A percentile compares a stretch with the other conserved stretches of the same genome.
phyloP scores from a whole-genome alignment of 2,113 vertebrate species.

The Camelus dromedarius region DNA sequence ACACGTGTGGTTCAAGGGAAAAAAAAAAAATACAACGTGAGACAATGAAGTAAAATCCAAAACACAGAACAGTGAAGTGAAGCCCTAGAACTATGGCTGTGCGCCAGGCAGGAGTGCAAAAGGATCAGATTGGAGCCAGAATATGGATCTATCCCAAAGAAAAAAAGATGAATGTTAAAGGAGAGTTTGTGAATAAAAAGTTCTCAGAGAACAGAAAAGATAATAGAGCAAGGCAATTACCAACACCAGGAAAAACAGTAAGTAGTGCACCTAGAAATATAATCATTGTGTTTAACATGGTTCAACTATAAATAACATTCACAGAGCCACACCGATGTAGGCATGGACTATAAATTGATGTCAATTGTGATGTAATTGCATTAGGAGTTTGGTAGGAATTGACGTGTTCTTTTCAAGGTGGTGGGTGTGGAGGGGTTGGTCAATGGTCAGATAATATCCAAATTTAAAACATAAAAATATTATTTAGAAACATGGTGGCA shows the following conservation, averaged over 20 bases:
- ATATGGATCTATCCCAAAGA: not conserved
- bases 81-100: not conserved
- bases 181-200: not conserved
- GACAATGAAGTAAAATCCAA: not conserved
- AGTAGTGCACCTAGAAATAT: not conserved
- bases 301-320: not conserved
- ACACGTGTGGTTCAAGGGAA: not conserved
- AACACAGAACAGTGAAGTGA: not conserved
- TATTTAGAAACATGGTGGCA: not conserved
- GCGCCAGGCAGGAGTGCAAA: not conserved
- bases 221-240: not conserved
- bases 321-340: not conserved
- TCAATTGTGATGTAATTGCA: not conserved
- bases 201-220: not conserved
- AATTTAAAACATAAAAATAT: not conserved
- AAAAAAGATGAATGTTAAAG: not conserved
- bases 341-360: not conserved
- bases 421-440: not conserved
- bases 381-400: not conserved
- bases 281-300: not conserved
- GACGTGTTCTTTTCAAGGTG: not conserved
- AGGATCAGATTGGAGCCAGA: not conserved
- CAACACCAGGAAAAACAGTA: slow-evolving; percentile 43
- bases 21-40: not conserved
- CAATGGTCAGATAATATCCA: not conserved